Percentiles rank a stretch among this genome's conserved stretches.
Evolutionary conservation across 1,140 invertebrate species (phyloP).

Genomic region (Eriosoma lanigerum): DNA sequence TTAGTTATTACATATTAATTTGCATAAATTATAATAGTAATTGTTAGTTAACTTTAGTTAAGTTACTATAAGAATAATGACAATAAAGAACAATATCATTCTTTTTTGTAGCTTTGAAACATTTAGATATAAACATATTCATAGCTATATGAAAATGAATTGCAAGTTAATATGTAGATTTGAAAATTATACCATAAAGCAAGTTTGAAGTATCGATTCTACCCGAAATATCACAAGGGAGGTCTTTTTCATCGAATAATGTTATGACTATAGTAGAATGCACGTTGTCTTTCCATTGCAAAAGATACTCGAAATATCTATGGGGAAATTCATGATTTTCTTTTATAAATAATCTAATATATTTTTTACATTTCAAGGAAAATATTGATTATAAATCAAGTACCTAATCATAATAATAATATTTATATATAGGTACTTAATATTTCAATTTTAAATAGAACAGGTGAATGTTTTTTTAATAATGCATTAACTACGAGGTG

Average conservation of each 20-base stretch:
- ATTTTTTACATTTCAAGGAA: too few relatives aligned
- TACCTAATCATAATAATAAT: neutral
- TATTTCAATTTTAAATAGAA: neutral
- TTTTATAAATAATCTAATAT: neutral
- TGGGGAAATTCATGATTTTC: neutral
- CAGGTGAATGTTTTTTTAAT: neutral
- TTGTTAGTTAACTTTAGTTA: too few relatives aligned
- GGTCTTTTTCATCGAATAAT: neutral
- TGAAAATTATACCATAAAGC: slow-evolving; percentile 10
- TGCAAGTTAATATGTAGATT: neutral
- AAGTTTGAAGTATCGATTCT: slow-evolving; percentile 12
- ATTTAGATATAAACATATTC: too few relatives aligned
- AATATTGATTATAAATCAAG: too few relatives aligned
- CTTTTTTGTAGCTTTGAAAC: too few relatives aligned
- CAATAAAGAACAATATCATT: too few relatives aligned
- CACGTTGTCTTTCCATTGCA: neutral
- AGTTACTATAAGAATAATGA: too few relatives aligned
- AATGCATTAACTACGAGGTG: neutral
- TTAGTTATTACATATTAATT: too few relatives aligned
- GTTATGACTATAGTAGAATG: neutral
- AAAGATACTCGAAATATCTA: slow-evolving; percentile 1
- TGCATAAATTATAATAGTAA: too few relatives aligned
- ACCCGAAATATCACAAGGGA: neutral
- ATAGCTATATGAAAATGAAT: too few relatives aligned
- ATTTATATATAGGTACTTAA: neutral